Conservation (phyloP, 2,888 invertebrate genomes). For the Smittia sp. region DNA sequence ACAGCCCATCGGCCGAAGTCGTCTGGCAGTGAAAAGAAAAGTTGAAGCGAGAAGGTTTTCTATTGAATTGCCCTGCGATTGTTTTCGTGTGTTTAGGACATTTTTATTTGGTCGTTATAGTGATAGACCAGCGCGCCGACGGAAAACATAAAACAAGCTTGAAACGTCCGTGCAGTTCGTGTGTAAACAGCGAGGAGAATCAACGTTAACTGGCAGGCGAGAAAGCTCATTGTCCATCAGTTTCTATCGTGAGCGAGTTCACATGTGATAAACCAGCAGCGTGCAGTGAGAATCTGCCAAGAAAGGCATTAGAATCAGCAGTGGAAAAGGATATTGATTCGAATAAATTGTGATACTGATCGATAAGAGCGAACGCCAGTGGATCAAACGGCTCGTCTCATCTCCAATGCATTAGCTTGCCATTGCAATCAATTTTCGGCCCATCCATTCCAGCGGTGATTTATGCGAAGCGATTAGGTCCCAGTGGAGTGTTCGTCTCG, state of each 20-base stretch:
- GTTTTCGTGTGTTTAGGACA: not conserved
- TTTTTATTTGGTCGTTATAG: slow-evolving; percentile 32
- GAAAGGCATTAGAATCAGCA: too few species aligned
- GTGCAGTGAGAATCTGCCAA: too few species aligned
- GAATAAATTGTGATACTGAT: not conserved
- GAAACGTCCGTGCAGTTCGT: not conserved
- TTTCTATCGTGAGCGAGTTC: too few species aligned
- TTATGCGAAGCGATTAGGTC: too few species aligned
- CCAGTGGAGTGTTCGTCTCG: too few species aligned
- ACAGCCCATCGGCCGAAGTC: too few species aligned
- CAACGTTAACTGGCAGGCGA: not conserved
- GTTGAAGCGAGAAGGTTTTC: not conserved
- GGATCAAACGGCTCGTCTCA: not conserved
- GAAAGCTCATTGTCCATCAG: not conserved
- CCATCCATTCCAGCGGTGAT: too few species aligned
- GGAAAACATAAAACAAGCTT: not conserved
- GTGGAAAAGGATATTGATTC: too few species aligned
- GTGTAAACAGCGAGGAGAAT: not conserved
- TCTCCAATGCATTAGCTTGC: not conserved
- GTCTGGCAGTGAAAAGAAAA: not conserved
- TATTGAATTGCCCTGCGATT: not conserved
- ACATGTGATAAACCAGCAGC: too few species aligned
- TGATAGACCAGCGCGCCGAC: not conserved
- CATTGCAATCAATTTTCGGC: not conserved
- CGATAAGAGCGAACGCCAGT: not conserved